Percentiles rank a stretch among this genome's conserved stretches.
These are phyloP conservation scores for Dinomys branickii DNA, from an alignment of 2,113 vertebrate species.

Conservation along the genomic window DNA sequence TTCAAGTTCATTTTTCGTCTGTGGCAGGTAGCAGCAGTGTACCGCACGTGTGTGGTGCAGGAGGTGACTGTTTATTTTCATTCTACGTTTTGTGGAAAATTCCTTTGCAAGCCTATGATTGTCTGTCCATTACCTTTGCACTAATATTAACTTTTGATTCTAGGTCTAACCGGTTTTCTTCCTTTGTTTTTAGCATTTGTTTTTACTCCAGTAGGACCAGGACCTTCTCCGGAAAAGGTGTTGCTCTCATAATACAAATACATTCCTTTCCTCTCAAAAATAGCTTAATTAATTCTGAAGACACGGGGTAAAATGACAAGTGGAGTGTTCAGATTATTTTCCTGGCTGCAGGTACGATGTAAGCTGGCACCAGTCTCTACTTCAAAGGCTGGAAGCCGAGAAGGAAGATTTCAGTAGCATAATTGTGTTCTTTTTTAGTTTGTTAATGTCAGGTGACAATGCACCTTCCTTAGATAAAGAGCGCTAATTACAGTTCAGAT, in stretches of 20 bases:
- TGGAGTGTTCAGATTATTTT: neutral
- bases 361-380: neutral
- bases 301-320: neutral
- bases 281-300: slow-evolving; percentile 18
- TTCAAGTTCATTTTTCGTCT: neutral
- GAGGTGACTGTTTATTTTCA: neutral
- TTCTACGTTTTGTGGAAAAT: neutral
- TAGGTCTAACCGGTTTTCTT: neutral
- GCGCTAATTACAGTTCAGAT: neutral
- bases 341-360: neutral
- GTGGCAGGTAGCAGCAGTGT: neutral
- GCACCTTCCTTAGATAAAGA: neutral
- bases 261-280: neutral
- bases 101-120: neutral
- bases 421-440: neutral
- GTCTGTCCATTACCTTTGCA: neutral
- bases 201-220: neutral
- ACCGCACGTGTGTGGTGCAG: neutral
- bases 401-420: neutral
- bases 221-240: neutral
- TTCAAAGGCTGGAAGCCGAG: neutral
- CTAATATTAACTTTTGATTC: slow-evolving; percentile 9
- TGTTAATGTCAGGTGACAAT: neutral
- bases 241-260: neutral
- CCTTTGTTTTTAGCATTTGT: slow-evolving; percentile 20